A percentile compares a stretch with the other conserved stretches of the same genome.
phyloP scores from a whole-genome alignment of 2,888 invertebrate genomes.

The Oithona nana region DNA sequence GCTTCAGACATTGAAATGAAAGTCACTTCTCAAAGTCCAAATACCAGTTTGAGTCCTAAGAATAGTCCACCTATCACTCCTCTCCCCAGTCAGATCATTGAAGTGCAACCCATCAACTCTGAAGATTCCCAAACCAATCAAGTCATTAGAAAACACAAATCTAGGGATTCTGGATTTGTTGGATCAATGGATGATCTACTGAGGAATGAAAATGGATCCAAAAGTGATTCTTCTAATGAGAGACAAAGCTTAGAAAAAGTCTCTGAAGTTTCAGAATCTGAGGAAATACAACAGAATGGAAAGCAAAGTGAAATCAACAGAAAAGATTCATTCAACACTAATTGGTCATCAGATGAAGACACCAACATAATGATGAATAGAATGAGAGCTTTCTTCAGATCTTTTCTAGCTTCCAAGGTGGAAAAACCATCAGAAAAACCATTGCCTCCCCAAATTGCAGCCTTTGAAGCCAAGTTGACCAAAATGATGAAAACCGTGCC shows the following conservation, averaged over 20 bases:
- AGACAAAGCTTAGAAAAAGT: neutral
- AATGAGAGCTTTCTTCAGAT: constrained; percentile 79
- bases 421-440: constrained; percentile 19
- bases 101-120: neutral
- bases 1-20: neutral
- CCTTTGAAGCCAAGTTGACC: constrained; percentile 73
- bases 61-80: neutral
- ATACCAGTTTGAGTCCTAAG: neutral
- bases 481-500: constrained; percentile 81
- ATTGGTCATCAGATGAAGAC: constrained; percentile 84
- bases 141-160: constrained; percentile 47
- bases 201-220: constrained; percentile 12
- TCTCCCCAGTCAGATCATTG: neutral
- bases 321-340: constrained; percentile 66
- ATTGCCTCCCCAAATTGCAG: constrained; percentile 65
- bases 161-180: constrained; percentile 68
- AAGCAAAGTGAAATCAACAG: constrained; percentile 27
- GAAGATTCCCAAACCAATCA: neutral
- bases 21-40: neutral
- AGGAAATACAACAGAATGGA: neutral
- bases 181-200: constrained; percentile 70
- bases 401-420: constrained; percentile 48
- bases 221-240: constrained; percentile 7
- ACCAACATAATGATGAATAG: constrained; percentile 87
- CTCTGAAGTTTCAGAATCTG: neutral